Percentiles rank a stretch among this genome's conserved stretches.
phyloP scores from a whole-genome alignment of 2,888 invertebrate species.

The Cheilosia variabilis region DNA sequence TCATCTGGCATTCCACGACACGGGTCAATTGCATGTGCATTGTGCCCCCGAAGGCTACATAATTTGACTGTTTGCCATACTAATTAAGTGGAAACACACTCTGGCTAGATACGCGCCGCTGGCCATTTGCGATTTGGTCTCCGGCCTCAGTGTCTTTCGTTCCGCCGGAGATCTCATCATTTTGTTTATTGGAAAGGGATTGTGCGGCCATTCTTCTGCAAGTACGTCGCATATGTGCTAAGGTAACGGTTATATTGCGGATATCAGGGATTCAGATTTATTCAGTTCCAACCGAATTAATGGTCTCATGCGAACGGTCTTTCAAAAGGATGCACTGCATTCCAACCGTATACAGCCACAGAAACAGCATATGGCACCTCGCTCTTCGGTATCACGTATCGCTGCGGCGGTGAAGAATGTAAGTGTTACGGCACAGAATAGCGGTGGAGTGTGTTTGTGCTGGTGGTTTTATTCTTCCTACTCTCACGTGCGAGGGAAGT shows the following conservation, averaged over 20 bases:
- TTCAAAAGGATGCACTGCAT: constrained; percentile 7
- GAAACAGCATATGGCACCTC: constrained; percentile 51
- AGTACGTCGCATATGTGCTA: constrained; percentile 26
- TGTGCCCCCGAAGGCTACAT: constrained; percentile 39
- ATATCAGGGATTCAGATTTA: constrained; percentile 69
- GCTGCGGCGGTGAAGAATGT: constrained; percentile 57
- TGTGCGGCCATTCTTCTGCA: neutral
- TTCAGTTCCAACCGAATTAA: constrained; percentile 72
- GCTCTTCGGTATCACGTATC: constrained; percentile 57
- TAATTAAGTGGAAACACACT: constrained; percentile 73
- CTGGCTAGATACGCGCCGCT: constrained; percentile 42
- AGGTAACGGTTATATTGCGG: constrained; percentile 64
- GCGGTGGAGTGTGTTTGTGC: constrained; percentile 25
- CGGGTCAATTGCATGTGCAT: constrained; percentile 63
- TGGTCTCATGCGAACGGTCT: constrained; percentile 64
- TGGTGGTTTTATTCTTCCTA: constrained; percentile 28
- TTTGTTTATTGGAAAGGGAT: constrained; percentile 36
- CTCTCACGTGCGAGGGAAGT: constrained; percentile 27
- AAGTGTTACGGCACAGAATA: constrained; percentile 32
- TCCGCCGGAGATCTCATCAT: constrained; percentile 38
- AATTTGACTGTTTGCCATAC: constrained; percentile 71
- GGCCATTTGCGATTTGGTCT: constrained; percentile 42
- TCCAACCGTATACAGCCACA: neutral
- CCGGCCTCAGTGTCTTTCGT: constrained; percentile 8
- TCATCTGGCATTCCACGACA: constrained; percentile 65